Conservation (phyloP, 2,113 vertebrate species). For the Zapornia atra region DNA sequence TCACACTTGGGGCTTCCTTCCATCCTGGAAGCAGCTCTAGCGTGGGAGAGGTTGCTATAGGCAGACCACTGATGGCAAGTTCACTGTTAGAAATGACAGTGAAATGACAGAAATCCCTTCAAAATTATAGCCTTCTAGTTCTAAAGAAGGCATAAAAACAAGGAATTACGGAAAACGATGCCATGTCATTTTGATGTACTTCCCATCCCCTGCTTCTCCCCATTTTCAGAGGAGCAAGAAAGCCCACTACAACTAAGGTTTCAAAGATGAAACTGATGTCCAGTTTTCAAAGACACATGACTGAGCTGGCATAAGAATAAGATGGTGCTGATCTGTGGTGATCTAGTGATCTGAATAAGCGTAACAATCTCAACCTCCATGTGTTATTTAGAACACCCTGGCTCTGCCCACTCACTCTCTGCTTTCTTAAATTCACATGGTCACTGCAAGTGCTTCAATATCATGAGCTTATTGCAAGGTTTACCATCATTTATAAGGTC, state of each 20-base stretch:
- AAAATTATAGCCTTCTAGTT: not conserved
- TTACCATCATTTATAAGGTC: not conserved
- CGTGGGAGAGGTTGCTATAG: not conserved
- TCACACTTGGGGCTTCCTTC: not conserved
- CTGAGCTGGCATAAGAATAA: not conserved
- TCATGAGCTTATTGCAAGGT: not conserved
- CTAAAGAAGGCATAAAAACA: conserved; percentile 4
- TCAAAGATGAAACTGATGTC: not conserved
- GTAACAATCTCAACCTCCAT: not conserved
- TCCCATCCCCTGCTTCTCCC: not conserved
- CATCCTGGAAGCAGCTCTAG: not conserved
- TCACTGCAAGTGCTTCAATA: not conserved
- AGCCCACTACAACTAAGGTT: not conserved
- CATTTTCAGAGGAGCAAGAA: not conserved
- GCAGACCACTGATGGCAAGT: not conserved
- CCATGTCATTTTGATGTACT: not conserved
- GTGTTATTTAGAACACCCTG: not conserved
- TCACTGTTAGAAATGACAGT: conserved; percentile 9
- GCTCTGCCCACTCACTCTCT: not conserved
- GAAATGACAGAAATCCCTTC: conserved; percentile 1
- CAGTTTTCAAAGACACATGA: not conserved
- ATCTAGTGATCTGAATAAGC: not conserved
- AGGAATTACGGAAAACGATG: not conserved
- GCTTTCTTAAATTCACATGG: not conserved
- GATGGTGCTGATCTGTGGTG: not conserved